Conservation (phyloP, 2,888 invertebrate species). For the Liodrosophila aerea region DNA sequence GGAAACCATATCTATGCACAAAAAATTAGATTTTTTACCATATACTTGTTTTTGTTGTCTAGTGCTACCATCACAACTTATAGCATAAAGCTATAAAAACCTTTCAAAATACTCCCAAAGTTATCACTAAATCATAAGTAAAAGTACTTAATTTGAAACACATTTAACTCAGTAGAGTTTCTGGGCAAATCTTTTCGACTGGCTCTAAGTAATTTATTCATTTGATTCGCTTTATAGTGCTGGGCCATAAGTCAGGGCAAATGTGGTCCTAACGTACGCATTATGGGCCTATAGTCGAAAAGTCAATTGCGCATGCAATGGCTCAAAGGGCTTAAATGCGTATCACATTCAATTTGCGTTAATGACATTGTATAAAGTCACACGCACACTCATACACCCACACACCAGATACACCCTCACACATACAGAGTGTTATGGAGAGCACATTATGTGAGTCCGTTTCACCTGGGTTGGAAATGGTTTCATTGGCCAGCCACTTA, state of each 20-base stretch:
- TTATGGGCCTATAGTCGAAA: slow-evolving; percentile 33
- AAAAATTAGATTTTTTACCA: too few relatives aligned
- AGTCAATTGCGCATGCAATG: slow-evolving; percentile 75
- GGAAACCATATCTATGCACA: too few relatives aligned
- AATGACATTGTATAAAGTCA: slow-evolving; percentile 74
- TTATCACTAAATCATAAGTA: too few relatives aligned
- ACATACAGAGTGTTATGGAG: slow-evolving; percentile 4
- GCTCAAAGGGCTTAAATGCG: slow-evolving; percentile 64
- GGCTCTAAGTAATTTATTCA: slow-evolving; percentile 21
- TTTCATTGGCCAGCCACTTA: slow-evolving; percentile 70
- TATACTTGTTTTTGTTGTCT: too few relatives aligned
- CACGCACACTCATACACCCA: slow-evolving; percentile 17
- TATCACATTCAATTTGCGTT: slow-evolving; percentile 76
- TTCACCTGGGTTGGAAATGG: slow-evolving; percentile 43
- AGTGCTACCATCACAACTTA: too few relatives aligned
- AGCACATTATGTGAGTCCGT: slow-evolving; percentile 35
- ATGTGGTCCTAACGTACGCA: slow-evolving; percentile 18
- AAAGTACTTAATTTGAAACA: not conserved
- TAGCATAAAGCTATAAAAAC: too few relatives aligned
- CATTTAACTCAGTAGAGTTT: slow-evolving; percentile 12
- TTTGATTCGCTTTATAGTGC: slow-evolving; percentile 20
- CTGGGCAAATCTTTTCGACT: not conserved
- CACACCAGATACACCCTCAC: not conserved
- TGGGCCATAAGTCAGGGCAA: slow-evolving; percentile 32
- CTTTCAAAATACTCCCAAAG: too few relatives aligned